phyloP scores from a whole-genome alignment of 2,888 invertebrate species.

The Meganola albula region DNA sequence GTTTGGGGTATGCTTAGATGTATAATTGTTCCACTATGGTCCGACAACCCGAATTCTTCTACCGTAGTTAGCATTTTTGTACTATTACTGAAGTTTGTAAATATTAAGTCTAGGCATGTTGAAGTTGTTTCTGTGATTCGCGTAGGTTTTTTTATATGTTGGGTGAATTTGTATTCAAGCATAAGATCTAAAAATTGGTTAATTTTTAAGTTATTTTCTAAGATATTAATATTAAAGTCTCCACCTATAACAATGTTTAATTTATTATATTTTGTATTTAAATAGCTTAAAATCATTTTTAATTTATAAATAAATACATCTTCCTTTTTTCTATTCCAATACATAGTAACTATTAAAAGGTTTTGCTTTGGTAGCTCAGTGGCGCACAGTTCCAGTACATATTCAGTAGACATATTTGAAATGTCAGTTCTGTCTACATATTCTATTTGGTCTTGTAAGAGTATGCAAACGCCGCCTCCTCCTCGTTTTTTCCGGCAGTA shows the following conservation, averaged over 20 bases:
- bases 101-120: no score
- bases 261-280: conserved; percentile 2
- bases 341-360: background rate
- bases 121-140: background rate
- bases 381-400: conserved; percentile 2
- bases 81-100: no score
- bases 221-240: conserved; percentile 3
- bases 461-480: conserved; percentile 4
- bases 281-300: background rate
- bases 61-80: no score
- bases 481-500: background rate
- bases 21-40: no score
- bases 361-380: background rate
- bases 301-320: background rate
- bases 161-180: conserved; percentile 1
- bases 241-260: conserved; percentile 1
- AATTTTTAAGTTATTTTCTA: background rate
- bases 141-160: no score
- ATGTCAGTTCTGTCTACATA: conserved; percentile 2
- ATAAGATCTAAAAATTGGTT: conserved; percentile 1
- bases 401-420: conserved; percentile 1
- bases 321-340: conserved; percentile 5
- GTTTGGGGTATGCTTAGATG: no score
- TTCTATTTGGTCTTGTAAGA: conserved; percentile 1
- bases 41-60: no score